Percentiles rank a stretch among this genome's conserved stretches.
These are phyloP conservation scores for Arctia plantaginis DNA, from an alignment of 2,888 invertebrate species.

Conservation along the genomic window DNA sequence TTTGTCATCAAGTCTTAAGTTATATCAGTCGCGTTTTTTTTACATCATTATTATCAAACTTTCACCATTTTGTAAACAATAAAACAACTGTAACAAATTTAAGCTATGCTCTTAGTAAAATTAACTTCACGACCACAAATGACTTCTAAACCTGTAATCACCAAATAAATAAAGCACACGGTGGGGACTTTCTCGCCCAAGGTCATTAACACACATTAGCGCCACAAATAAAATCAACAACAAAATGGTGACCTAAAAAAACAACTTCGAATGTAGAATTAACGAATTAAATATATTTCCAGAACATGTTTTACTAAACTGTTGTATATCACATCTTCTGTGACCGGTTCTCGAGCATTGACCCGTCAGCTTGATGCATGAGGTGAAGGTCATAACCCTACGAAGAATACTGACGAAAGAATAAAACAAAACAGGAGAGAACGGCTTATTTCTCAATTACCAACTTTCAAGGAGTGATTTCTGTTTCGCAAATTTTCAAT, in stretches of 20 bases:
- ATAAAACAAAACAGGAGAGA: background rate
- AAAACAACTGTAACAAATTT: background rate
- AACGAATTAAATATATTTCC: background rate
- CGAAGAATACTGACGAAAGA: background rate
- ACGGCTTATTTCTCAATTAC: no score
- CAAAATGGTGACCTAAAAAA: constrained; percentile 6
- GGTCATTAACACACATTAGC: background rate
- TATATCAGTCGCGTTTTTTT: no score
- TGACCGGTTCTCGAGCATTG: constrained; percentile 7
- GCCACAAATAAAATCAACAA: background rate
- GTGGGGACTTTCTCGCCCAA: background rate
- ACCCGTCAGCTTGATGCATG: background rate
- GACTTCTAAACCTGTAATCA: background rate
- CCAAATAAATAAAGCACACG: background rate
- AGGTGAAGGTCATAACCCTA: constrained; percentile 24
- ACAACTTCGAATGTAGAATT: background rate
- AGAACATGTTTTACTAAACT: constrained; percentile 2
- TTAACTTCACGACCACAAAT: background rate
- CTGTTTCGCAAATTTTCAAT: no score
- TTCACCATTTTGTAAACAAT: background rate
- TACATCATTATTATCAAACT: background rate
- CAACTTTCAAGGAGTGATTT: no score
- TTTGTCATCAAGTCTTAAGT: no score
- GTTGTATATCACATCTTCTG: background rate
- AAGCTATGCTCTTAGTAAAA: no score